Conservation (phyloP, 1,140 invertebrate species). For the Gonatopus flavifemur region DNA sequence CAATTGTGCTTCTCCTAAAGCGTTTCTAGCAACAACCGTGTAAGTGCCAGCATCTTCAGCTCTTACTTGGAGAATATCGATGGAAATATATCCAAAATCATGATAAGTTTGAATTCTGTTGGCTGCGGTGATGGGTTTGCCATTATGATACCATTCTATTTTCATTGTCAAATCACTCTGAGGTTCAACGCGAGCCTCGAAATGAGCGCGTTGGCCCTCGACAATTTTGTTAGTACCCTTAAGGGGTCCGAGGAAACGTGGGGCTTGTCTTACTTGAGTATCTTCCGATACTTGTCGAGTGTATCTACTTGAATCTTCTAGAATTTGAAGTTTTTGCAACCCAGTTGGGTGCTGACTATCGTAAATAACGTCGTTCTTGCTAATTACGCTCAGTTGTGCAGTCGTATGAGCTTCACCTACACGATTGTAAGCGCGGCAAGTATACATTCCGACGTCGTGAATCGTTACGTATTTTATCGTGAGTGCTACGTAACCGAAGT, state of each 20-base stretch:
- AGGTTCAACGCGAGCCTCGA: slow-evolving; percentile 92
- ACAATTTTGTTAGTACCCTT: slow-evolving; percentile 91
- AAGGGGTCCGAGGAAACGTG: slow-evolving; percentile 81
- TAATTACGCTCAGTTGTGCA: slow-evolving; percentile 84
- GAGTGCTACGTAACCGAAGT: slow-evolving; percentile 94
- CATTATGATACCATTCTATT: slow-evolving; percentile 91
- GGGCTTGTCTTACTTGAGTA: slow-evolving; percentile 72
- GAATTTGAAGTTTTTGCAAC: slow-evolving; percentile 83
- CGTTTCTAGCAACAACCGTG: slow-evolving; percentile 86
- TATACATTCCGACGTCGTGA: slow-evolving; percentile 90
- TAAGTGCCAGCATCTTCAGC: slow-evolving; percentile 85
- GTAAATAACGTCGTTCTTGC: slow-evolving; percentile 81
- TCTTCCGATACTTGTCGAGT: slow-evolving; percentile 71
- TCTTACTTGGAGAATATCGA: slow-evolving; percentile 88
- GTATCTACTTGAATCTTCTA: slow-evolving; percentile 81
- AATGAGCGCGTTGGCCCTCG: slow-evolving; percentile 95
- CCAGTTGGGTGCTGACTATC: slow-evolving; percentile 86
- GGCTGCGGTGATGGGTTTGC: slow-evolving; percentile 78
- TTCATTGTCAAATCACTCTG: slow-evolving; percentile 86
- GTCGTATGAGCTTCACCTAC: slow-evolving; percentile 87
- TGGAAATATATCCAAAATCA: slow-evolving; percentile 93
- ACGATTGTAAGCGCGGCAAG: slow-evolving; percentile 84
- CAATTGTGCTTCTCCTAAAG: slow-evolving; percentile 79
- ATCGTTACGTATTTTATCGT: slow-evolving; percentile 92
- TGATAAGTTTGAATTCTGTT: slow-evolving; percentile 90